phyloP scores from a whole-genome alignment of 2,797 vertebrate genomes.

The Triplophysa bombifrons region DNA sequence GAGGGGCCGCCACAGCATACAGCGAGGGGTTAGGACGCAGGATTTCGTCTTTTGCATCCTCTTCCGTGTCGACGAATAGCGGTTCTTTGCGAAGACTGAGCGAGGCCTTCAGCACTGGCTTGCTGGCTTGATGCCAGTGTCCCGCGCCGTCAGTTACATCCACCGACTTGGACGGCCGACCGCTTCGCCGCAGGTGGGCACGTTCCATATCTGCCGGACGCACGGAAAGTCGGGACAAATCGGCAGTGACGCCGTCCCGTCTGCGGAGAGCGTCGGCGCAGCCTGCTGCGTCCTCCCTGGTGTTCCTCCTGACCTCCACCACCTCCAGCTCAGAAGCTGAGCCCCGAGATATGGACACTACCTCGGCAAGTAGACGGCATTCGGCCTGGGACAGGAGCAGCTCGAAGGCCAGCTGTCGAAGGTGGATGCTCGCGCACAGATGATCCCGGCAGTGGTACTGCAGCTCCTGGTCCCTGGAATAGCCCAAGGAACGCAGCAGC shows the following conservation, averaged over 20 bases:
- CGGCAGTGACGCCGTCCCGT: slow-evolving; percentile 83
- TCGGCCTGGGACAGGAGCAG: slow-evolving; percentile 94
- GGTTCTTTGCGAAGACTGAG: slow-evolving; percentile 92
- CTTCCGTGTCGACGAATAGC: slow-evolving; percentile 82
- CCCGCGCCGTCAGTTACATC: slow-evolving; percentile 93
- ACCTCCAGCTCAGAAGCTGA: slow-evolving; percentile 89
- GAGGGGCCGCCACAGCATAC: slow-evolving; percentile 82
- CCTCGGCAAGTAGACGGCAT: slow-evolving; percentile 91
- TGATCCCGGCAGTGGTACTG: slow-evolving; percentile 77
- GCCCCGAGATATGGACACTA: slow-evolving; percentile 88
- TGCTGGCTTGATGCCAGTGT: slow-evolving; percentile 88
- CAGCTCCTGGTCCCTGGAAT: slow-evolving; percentile 85
- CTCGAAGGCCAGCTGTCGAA: slow-evolving; percentile 88
- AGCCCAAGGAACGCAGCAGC: slow-evolving; percentile 91
- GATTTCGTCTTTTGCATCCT: slow-evolving; percentile 92
- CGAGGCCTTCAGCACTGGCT: slow-evolving; percentile 87
- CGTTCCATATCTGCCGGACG: slow-evolving; percentile 87
- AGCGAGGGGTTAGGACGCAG: slow-evolving; percentile 86
- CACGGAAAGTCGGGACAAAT: slow-evolving; percentile 83
- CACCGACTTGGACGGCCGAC: slow-evolving; percentile 91
- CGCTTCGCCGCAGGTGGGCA: slow-evolving; percentile 87
- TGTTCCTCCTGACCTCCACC: slow-evolving; percentile 83
- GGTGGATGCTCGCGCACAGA: slow-evolving; percentile 69
- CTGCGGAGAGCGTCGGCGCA: slow-evolving; percentile 89
- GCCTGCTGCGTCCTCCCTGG: slow-evolving; percentile 85